Base-by-base conservation (phyloP, 2,888 invertebrate genomes). In the Torymus aiolomorphi region DNA sequence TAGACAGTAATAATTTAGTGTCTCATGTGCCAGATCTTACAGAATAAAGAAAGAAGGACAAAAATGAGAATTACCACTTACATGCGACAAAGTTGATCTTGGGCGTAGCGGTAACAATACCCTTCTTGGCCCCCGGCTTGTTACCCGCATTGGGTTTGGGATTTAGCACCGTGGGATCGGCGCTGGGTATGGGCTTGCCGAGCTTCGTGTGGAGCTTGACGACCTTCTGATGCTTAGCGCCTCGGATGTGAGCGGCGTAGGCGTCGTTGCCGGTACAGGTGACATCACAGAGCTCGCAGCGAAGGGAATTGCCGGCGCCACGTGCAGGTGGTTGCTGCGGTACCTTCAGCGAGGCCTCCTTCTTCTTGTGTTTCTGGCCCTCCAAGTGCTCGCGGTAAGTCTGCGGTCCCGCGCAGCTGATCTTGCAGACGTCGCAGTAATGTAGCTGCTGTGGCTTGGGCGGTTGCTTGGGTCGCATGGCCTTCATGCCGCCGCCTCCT, bases 381-480 rank as follows among this genome's bases (percentile, higher is more conserved):
- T 98, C 98, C 88, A 99, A 92, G 92, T 99, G 99, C 91, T 99
- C 99, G 83, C 96, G 93, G 90, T 97, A 97, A 0, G 97, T 97
- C 93, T 97, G 97, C 3, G 97, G 97, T 0, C 97, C 97, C 83
- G 97, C 97, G 91, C 97, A 98, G 88, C 98, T 98, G 88, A 99
- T 98, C 91, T 99, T 98, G 91, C 99, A 99, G 14, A 98, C 97
- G 91, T 99, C 98, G 90, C 99, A 99, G 91, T 98, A 99, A 91
- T 98, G 98, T 83, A 98, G 92, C 89, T 97, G 97, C 89, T 97
- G 97, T 51, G 97, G 96, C 87, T 97, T 96, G 18, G 97, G 97
- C 77, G 97, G 96, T 49, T 95, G 95, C 91, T 96, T 96, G 82
- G 94, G 93, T 70, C 94, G 92, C 88, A 94, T 93, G 87, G 92